phyloP scores from a whole-genome alignment of 2,797 vertebrate species.

The Macroramphosus scolopax region DNA sequence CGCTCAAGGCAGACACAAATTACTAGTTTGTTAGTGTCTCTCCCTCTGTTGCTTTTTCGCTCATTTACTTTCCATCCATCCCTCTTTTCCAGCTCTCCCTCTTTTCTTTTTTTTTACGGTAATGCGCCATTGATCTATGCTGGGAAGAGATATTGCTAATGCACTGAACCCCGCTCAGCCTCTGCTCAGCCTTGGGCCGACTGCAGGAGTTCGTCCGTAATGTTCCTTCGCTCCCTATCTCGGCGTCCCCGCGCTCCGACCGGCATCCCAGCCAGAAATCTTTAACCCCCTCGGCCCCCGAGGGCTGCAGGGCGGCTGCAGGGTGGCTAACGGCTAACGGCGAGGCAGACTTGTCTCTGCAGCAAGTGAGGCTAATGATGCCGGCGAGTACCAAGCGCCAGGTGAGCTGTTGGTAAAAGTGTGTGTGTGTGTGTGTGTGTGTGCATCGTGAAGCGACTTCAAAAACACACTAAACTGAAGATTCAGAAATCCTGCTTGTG shows the following conservation, averaged over 20 bases:
- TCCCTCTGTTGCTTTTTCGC: conserved; percentile 8
- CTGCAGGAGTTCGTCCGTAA: conserved; percentile 54
- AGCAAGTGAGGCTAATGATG: conserved; percentile 48
- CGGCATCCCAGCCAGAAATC: conserved; percentile 21
- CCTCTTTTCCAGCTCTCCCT: not conserved
- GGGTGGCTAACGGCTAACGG: conserved; percentile 29
- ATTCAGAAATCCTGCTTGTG: conserved; percentile 9
- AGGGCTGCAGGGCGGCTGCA: conserved; percentile 29
- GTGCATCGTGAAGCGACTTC: no score
- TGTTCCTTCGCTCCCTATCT: conserved; percentile 28
- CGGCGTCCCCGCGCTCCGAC: conserved; percentile 26
- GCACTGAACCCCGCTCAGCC: conserved; percentile 54
- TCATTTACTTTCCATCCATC: not conserved
- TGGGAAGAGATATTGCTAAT: conserved; percentile 65
- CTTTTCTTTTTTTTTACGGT: conserved; percentile 44
- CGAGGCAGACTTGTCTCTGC: conserved; percentile 28
- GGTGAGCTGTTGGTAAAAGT: conserved; percentile 40
- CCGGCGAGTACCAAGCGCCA: no score
- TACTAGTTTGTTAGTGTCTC: conserved; percentile 33
- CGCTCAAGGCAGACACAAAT: conserved; percentile 28
- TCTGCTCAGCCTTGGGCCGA: conserved; percentile 40
- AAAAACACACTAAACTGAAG: no score
- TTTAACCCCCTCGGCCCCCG: conserved; percentile 42
- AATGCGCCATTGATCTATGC: conserved; percentile 68
- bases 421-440: conserved; percentile 26